These are phyloP conservation scores for Acrocephalus arundinaceus DNA, from an alignment of 2,113 vertebrate genomes.

Conservation along the genomic window DNA sequence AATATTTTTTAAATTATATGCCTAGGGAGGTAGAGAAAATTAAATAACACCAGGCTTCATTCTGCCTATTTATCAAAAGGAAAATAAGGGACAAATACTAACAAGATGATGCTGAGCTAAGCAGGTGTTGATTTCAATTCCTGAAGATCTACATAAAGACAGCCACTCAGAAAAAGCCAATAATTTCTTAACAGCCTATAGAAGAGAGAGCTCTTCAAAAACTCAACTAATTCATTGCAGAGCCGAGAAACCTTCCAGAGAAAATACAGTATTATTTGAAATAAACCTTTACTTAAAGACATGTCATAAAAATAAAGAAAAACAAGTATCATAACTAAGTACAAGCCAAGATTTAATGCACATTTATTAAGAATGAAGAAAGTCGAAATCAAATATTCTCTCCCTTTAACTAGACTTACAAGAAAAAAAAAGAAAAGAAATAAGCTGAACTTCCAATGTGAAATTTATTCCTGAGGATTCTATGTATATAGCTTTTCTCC, in stretches of 20 bases:
- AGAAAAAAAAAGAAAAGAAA: not conserved
- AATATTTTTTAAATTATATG: accelerated
- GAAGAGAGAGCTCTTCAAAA: not conserved
- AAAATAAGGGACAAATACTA: not conserved
- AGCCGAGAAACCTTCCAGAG: not conserved
- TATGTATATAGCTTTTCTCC: not conserved
- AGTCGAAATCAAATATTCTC: not conserved
- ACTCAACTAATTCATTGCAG: not conserved
- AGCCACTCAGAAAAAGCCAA: not conserved
- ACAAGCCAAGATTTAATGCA: not conserved
- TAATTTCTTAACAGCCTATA: not conserved
- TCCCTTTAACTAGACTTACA: not conserved
- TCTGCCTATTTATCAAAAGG: not conserved
- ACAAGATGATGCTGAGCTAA: not conserved
- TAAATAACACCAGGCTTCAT: not conserved
- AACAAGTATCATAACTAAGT: not conserved
- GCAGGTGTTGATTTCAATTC: not conserved
- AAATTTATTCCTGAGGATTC: not conserved
- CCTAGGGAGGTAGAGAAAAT: not conserved
- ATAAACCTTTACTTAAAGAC: not conserved
- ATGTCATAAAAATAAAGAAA: not conserved
- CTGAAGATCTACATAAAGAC: not conserved
- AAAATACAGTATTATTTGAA: not conserved
- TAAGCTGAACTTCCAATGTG: not conserved
- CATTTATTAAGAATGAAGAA: not conserved